Conservation (phyloP, 1,140 invertebrate genomes). For the Microplitis demolitor region DNA sequence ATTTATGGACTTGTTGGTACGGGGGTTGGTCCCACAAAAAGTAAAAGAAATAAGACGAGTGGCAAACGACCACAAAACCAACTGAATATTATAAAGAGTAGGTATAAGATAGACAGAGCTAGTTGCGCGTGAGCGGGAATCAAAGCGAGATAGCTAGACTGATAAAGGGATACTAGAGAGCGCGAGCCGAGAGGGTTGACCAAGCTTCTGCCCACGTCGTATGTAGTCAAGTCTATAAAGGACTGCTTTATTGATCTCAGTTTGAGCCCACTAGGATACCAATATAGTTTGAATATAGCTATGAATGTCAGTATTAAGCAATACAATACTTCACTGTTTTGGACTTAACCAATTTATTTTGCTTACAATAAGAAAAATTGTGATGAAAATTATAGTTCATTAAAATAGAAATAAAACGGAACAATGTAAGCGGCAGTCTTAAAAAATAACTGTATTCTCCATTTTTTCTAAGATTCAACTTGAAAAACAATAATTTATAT, state of each 20-base stretch:
- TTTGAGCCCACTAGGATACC: slow-evolving; percentile 59
- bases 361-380: too few species aligned
- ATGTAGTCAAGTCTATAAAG: slow-evolving; percentile 59
- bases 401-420: too few species aligned
- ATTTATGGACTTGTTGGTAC: slow-evolving; percentile 48
- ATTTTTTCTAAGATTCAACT: too few species aligned
- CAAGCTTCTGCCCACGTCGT: slow-evolving; percentile 51
- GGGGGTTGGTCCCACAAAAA: not conserved
- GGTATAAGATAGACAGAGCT: not conserved
- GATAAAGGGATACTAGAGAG: slow-evolving; percentile 32
- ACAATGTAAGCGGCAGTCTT: too few species aligned
- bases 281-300: slow-evolving; percentile 44
- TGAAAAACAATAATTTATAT: too few species aligned
- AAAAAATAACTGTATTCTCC: too few species aligned
- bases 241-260: slow-evolving; percentile 62
- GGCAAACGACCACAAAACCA: not conserved
- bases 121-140: slow-evolving; percentile 10
- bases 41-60: not conserved
- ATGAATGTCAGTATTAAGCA: slow-evolving; percentile 5
- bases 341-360: too few species aligned
- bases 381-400: too few species aligned
- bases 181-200: slow-evolving; percentile 43
- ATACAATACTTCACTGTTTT: too few species aligned
- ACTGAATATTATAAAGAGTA: not conserved
- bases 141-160: slow-evolving; percentile 21